phyloP scores from a whole-genome alignment of 2,797 vertebrate species.

The Enteromius afrohamiltoni region DNA sequence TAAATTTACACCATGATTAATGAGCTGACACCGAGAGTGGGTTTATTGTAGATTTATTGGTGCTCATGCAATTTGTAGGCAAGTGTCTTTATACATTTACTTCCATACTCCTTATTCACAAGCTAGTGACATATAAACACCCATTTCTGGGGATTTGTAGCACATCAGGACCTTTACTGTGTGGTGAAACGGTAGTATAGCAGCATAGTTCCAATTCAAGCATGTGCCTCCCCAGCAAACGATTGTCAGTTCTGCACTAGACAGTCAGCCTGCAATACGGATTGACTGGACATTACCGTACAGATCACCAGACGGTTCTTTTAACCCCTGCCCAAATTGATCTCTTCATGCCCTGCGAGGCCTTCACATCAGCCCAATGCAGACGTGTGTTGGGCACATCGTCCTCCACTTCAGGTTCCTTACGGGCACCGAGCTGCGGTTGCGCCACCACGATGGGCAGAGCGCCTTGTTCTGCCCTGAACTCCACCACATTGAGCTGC shows the following conservation, averaged over 20 bases:
- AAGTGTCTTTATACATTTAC: not conserved
- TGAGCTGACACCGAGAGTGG: not conserved
- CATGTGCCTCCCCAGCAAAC: not conserved
- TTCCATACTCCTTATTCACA: not conserved
- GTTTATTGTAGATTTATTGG: constrained; percentile 37
- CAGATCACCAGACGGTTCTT: constrained; percentile 77
- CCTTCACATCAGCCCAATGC: constrained; percentile 86
- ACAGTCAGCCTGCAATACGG: not conserved
- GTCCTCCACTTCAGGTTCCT: constrained; percentile 78
- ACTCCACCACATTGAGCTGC: constrained; percentile 89
- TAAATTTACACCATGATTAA: not conserved
- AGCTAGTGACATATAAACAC: not conserved
- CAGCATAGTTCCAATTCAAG: not conserved
- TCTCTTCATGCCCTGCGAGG: constrained; percentile 79
- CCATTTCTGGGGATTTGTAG: not conserved
- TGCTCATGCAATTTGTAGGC: not conserved
- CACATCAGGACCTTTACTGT: not conserved
- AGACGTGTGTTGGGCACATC: constrained; percentile 81
- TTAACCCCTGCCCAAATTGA: constrained; percentile 84
- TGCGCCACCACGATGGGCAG: constrained; percentile 86
- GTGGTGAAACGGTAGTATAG: not conserved
- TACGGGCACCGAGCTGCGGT: constrained; percentile 67
- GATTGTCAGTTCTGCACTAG: not conserved
- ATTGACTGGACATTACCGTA: not conserved
- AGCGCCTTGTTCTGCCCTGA: constrained; percentile 81